Base-by-base conservation (phyloP, 2,797 vertebrate species). In the Pteronotus mesoamericanus region DNA sequence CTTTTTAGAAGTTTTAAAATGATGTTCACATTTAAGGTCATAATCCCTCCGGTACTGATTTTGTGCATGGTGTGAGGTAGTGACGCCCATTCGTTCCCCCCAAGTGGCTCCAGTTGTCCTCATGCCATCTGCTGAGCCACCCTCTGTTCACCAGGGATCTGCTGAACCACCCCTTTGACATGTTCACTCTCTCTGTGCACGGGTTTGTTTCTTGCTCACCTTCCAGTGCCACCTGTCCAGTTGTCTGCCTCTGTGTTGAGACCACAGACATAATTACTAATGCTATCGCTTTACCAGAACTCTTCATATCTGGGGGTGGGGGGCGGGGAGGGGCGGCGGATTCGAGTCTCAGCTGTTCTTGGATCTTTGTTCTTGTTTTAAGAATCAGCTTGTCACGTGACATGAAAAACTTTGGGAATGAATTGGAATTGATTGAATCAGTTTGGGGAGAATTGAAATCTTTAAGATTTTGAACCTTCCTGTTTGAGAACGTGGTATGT, bases 301-400 rank as follows among this genome's bases (percentile, higher is more conserved):
- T 86, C 74, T 66, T 84, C 44, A 1, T 64, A 44, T 34, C 37
- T 75, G 26, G 64, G 83, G 80, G 22, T 4, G 2, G 19, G 46
- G n/a, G 15, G 39, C 2, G 46, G 80, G 15, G 39, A 2, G 46
- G 80, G 5, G 26, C 22, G 5, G 59, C 26, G 7, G 26, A 61
- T 61, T 80, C 61, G 66, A 94, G 66, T 91, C 77, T 94, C 48
- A 92, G 39, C 74, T 95, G 7, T 95, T 95, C 79, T 84, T 88
- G 44, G 26, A 94, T 66, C 26, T 91, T 89, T 95, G 74, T 91
- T 94, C 57, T 96, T 69, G n/a, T 86, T 96, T 87, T 92, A 94
- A 95, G 72, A 87, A 83, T 95, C 55, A 69, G 6, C 16, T 89
- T 78, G 34, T 95, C 84, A 72, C 3, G 1, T 69, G 64, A 87